Evolutionary conservation across 2,797 vertebrate genomes (phyloP).

Genomic region (Muscicapa striata): DNA sequence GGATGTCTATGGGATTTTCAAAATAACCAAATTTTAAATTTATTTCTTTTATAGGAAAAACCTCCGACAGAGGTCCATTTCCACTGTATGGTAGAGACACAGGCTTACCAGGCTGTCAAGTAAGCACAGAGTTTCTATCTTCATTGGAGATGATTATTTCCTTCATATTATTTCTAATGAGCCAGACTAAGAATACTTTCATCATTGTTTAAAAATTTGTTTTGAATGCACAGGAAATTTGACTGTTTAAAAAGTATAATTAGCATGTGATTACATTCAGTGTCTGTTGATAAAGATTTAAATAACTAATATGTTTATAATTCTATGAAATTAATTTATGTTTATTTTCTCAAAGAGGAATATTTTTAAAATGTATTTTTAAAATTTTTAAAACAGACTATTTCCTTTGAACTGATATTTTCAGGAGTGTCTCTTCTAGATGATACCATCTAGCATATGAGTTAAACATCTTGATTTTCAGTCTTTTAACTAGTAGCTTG

Average conservation of each 20-base stretch:
- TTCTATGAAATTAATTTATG: background rate
- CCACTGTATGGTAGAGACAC: conserved; percentile 87
- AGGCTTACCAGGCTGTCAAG: conserved; percentile 88
- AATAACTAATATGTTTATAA: background rate
- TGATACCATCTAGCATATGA: background rate
- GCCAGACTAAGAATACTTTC: background rate
- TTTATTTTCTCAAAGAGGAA: background rate
- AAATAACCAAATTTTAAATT: conserved; percentile 26
- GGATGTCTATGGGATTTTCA: background rate
- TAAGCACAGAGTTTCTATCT: conserved; percentile 72
- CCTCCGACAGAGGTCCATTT: conserved; percentile 79
- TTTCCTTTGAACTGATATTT: background rate
- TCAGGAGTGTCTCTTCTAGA: background rate
- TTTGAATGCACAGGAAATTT: background rate
- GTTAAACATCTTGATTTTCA: background rate
- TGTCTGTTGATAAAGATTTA: background rate
- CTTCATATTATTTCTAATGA: background rate
- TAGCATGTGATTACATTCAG: background rate
- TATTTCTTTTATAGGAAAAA: conserved; percentile 78
- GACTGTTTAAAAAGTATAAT: conserved; percentile 1
- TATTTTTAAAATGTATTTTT: background rate
- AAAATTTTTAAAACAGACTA: no score
- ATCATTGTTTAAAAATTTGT: conserved; percentile 7
- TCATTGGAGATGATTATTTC: background rate
- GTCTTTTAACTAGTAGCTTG: background rate